These are phyloP conservation scores for Fragum fragum DNA, from an alignment of 2,888 invertebrate genomes.

Conservation along the genomic window DNA sequence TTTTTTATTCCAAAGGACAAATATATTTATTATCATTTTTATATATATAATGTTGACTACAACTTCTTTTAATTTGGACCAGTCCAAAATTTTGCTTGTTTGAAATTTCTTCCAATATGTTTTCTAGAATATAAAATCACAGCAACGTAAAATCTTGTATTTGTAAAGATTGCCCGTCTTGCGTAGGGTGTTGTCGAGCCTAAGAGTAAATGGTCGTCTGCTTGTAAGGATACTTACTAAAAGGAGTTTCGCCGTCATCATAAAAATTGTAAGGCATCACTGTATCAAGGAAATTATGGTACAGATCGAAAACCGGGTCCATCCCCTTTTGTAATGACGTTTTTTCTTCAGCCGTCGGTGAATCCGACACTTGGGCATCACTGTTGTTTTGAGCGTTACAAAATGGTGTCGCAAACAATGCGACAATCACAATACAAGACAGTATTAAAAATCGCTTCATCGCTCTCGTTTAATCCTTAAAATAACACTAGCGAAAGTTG, in stretches of 20 bases:
- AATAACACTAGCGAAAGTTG: no score
- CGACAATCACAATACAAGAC: constrained; percentile 19
- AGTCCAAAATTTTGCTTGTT: no score
- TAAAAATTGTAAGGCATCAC: constrained; percentile 74
- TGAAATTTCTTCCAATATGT: no score
- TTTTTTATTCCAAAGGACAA: no score
- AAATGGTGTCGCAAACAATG: constrained; percentile 43
- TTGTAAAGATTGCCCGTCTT: background rate
- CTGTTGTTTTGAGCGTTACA: constrained; percentile 46
- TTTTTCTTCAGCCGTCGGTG: constrained; percentile 41
- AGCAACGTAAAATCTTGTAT: no score
- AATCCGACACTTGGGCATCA: constrained; percentile 21
- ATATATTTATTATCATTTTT: no score
- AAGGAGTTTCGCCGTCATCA: constrained; percentile 47
- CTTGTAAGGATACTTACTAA: constrained; percentile 71
- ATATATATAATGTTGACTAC: no score
- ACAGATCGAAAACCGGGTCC: constrained; percentile 75
- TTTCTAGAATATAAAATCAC: no score
- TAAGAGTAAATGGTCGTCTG: background rate
- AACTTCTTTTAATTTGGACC: no score
- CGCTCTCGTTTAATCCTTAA: no score
- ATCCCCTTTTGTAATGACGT: constrained; percentile 77
- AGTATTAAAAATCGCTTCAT: background rate
- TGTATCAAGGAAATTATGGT: constrained; percentile 77
- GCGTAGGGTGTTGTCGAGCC: background rate